Percentiles rank a stretch among this genome's conserved stretches.
Evolutionary conservation across 2,888 invertebrate species (phyloP).

Genomic region (Drosophila borborema): DNA sequence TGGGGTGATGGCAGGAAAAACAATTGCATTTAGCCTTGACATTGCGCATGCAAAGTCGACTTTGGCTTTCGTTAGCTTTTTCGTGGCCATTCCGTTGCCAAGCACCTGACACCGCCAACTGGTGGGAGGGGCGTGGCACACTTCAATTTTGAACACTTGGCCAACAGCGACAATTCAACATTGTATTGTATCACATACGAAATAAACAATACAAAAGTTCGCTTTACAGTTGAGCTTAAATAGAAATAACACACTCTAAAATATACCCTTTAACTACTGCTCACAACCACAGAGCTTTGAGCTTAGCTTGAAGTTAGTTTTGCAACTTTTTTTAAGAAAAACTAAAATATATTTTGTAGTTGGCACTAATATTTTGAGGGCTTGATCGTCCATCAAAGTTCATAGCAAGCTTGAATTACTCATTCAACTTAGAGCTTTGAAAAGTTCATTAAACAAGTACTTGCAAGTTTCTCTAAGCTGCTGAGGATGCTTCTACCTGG

Average conservation of each 20-base stretch:
- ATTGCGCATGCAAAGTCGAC: slow-evolving; percentile 70
- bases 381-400: not conserved
- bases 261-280: not conserved
- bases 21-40: slow-evolving; percentile 62
- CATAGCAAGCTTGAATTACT: too few relatives aligned
- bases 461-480: not conserved
- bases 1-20: slow-evolving; percentile 6
- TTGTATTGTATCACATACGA: slow-evolving; percentile 1
- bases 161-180: slow-evolving; percentile 17
- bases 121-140: slow-evolving; percentile 27
- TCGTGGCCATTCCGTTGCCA: slow-evolving; percentile 32
- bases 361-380: not conserved
- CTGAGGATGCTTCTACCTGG: not conserved
- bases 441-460: not conserved
- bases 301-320: not conserved
- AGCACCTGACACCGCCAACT: slow-evolving; percentile 36
- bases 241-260: not conserved
- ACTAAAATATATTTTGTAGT: too few relatives aligned
- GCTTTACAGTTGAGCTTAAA: not conserved
- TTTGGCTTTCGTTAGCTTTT: slow-evolving; percentile 18
- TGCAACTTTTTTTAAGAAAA: not conserved
- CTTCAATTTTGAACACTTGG: slow-evolving; percentile 41
- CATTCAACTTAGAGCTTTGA: not conserved
- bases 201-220: not conserved
- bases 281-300: not conserved